Base-by-base conservation (phyloP, 2,797 vertebrate species). In the Gorsachius magnificus region DNA sequence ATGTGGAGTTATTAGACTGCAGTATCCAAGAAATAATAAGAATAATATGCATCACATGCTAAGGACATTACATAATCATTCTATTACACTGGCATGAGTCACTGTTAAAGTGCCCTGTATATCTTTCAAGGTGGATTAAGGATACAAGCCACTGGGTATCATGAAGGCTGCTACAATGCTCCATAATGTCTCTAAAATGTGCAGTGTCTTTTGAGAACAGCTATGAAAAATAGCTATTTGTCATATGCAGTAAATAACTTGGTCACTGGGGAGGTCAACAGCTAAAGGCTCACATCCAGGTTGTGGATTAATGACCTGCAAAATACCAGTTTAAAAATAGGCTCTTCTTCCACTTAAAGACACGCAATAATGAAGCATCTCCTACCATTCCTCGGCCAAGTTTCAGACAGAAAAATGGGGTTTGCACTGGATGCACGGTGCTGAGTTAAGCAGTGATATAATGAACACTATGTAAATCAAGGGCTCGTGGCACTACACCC, bases 291-390 rank as follows among this genome's bases (percentile, higher is more conserved):
- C 72, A 11, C 69, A 38, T 96, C 94, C 93, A 93, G 88, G 66
- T 35, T 93, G 87, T 92, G 92, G 97, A 97, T 97, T 97, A 91
- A 97, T 91, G 96, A 96, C 88, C 96, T 97, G 96, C 78, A 97
- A 97, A 96, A 75, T 93, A 51, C 90, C 89, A 58, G 71, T 80
- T 96, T 71, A 82, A 90, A 95, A 95, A 94, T 9, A 96, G 81
- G 81, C 63, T 96, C 84, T 66, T 93, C 95, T 96, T 94, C 93
- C 26, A 28, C 91, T 82, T 84, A 56, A 21, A 80, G 81, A 46
- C 90, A 75, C 20, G 72, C 60, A 95, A 51, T 91, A 95, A 97
- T 13, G 93, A 95, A 96, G 89, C 92, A 87, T 96, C 94, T 96
- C 96, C 95, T 96, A 50, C 93, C 72, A 1, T 80, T 36, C 89